Percentiles rank a stretch among this genome's conserved stretches.
Evolutionary conservation across 2,888 invertebrate genomes (phyloP).

Genomic region (Leptinotarsa tumamoca): DNA sequence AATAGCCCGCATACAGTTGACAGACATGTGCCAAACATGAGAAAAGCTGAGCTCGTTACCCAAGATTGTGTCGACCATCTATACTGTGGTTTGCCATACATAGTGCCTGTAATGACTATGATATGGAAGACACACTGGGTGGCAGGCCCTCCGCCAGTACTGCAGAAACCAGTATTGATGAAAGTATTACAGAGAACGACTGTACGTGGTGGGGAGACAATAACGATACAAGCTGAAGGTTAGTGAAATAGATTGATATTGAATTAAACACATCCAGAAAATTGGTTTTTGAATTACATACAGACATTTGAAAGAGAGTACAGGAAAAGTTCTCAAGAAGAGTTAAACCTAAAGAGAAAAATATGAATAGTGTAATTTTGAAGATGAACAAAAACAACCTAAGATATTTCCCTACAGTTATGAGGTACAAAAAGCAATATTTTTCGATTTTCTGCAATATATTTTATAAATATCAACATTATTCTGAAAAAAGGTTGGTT

Average conservation of each 20-base stretch:
- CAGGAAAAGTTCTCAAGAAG: too few species aligned
- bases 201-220: constrained; percentile 62
- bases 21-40: constrained; percentile 70
- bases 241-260: constrained; percentile 39
- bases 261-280: background rate
- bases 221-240: constrained; percentile 70
- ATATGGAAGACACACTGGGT: constrained; percentile 76
- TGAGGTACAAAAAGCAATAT: too few species aligned
- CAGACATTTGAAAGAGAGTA: too few species aligned
- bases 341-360: too few species aligned
- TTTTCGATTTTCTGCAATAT: too few species aligned
- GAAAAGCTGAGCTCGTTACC: constrained; percentile 65
- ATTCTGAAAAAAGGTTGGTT: too few species aligned
- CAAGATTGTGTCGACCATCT: constrained; percentile 73
- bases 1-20: constrained; percentile 76
- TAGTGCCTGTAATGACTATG: constrained; percentile 79
- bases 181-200: constrained; percentile 65
- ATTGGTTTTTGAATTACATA: too few species aligned
- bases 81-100: constrained; percentile 85
- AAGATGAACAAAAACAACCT: too few species aligned
- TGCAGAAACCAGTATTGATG: constrained; percentile 68
- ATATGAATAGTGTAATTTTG: too few species aligned
- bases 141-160: constrained; percentile 69
- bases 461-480: too few species aligned
- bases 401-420: too few species aligned